A percentile compares a stretch with the other conserved stretches of the same genome.
These are phyloP conservation scores for Diarsia mendica DNA, from an alignment of 2,888 invertebrate species.

Conservation along the genomic window DNA sequence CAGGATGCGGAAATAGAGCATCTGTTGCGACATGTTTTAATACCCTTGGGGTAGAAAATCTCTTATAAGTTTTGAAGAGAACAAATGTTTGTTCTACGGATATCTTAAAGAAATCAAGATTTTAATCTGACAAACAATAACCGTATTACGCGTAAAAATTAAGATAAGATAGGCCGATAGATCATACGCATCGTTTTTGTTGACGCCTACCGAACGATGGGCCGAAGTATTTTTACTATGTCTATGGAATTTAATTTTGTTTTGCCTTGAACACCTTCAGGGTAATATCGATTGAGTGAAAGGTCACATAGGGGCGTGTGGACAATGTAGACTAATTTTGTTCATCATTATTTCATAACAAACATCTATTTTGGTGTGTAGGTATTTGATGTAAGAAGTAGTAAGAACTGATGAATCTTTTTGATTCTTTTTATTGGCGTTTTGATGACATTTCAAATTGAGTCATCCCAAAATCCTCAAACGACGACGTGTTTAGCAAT, in stretches of 20 bases:
- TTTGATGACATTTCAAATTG: too few species aligned
- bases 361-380: not conserved
- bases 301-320: conserved; percentile 65
- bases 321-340: conserved; percentile 21
- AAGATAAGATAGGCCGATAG: conserved; percentile 38
- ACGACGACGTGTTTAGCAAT: too few species aligned
- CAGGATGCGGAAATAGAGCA: conserved; percentile 17
- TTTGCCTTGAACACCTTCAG: conserved; percentile 42
- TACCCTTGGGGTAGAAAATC: not conserved
- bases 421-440: too few species aligned
- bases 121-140: conserved; percentile 25
- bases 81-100: conserved; percentile 1
- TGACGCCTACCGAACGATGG: conserved; percentile 16
- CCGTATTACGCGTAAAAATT: conserved; percentile 27
- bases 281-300: conserved; percentile 67
- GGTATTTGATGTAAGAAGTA: not conserved
- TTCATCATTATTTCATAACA: conserved; percentile 18
- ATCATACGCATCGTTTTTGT: not conserved
- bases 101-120: conserved; percentile 19
- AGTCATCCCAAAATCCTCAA: too few species aligned
- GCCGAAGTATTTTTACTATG: conserved; percentile 36
- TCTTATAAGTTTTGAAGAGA: not conserved
- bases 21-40: conserved; percentile 22
- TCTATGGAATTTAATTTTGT: conserved; percentile 37
- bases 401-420: not conserved